Evolutionary conservation across 2,888 invertebrate species (phyloP).

Genomic region (Sinelater perroti): DNA sequence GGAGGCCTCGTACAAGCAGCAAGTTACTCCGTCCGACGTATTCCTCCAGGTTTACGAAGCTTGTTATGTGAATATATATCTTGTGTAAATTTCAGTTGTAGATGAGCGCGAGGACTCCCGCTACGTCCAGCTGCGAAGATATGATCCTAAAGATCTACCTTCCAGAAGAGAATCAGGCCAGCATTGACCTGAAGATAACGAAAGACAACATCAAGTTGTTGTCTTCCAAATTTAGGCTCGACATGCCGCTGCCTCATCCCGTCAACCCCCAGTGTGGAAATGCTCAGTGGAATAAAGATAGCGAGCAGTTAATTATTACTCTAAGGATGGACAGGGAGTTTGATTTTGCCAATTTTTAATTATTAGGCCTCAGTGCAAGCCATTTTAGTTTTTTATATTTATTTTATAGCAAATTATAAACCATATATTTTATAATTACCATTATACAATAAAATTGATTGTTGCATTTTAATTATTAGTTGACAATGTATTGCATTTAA

Average conservation of each 20-base stretch:
- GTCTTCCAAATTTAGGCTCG: conserved; percentile 73
- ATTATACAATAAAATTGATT: no score
- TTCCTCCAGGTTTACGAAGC: conserved; percentile 74
- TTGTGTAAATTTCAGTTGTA: conserved; percentile 55
- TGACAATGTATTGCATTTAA: no score
- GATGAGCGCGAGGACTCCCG: conserved; percentile 82
- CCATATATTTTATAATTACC: no score
- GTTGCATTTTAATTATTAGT: no score
- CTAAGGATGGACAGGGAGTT: conserved; percentile 81
- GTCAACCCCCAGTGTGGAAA: conserved; percentile 83
- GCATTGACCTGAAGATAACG: conserved; percentile 77
- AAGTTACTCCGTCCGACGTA: conserved; percentile 85
- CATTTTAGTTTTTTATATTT: no score
- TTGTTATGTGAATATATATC: neutral
- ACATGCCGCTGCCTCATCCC: conserved; percentile 80
- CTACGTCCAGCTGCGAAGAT: conserved; percentile 87
- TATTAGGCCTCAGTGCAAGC: no score
- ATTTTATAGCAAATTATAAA: no score
- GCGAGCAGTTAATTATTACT: conserved; percentile 74
- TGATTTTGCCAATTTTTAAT: conserved; percentile 86
- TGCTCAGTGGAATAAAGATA: conserved; percentile 79
- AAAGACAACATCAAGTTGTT: conserved; percentile 69
- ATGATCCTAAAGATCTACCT: conserved; percentile 80
- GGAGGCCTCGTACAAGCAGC: conserved; percentile 84
- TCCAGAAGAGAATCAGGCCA: conserved; percentile 78